These are phyloP conservation scores for Cynodonichthys magdalenae DNA, from an alignment of 2,797 vertebrate species.

Conservation along the genomic window DNA sequence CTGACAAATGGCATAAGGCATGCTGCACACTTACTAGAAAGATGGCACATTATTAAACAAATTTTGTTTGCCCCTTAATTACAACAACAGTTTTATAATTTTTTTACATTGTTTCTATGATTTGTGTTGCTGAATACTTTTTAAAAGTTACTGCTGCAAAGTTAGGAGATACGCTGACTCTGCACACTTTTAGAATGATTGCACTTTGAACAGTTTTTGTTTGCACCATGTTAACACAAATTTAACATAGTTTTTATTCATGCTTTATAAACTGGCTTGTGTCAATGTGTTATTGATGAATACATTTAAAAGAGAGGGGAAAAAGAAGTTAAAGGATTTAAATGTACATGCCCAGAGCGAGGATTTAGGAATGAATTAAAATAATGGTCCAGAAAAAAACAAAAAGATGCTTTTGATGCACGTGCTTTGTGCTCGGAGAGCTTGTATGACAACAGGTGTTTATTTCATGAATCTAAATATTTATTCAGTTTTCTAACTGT, in stretches of 20 bases:
- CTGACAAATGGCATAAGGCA: conserved; percentile 10
- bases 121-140: background rate
- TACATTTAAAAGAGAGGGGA: conserved; percentile 57
- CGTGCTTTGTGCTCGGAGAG: conserved; percentile 10
- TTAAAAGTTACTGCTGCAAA: background rate
- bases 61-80: background rate
- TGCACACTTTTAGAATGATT: no score
- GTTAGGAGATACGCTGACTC: no score
- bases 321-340: conserved; percentile 63
- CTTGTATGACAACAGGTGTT: conserved; percentile 4
- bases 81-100: background rate
- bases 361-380: conserved; percentile 48
- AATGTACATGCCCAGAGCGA: conserved; percentile 43
- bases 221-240: no score
- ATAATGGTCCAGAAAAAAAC: conserved; percentile 19
- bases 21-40: conserved; percentile 5
- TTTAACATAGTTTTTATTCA: background rate
- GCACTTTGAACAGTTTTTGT: no score
- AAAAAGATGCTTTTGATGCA: conserved; percentile 14
- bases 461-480: conserved; percentile 14
- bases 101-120: background rate
- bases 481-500: conserved; percentile 22
- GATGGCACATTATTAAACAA: conserved; percentile 4
- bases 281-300: conserved; percentile 35
- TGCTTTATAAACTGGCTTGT: conserved; percentile 12